A percentile compares a stretch with the other conserved stretches of the same genome.
These are phyloP conservation scores for Microcebus tavaratra DNA, from an alignment of 2,113 vertebrate genomes.

Conservation along the genomic window DNA sequence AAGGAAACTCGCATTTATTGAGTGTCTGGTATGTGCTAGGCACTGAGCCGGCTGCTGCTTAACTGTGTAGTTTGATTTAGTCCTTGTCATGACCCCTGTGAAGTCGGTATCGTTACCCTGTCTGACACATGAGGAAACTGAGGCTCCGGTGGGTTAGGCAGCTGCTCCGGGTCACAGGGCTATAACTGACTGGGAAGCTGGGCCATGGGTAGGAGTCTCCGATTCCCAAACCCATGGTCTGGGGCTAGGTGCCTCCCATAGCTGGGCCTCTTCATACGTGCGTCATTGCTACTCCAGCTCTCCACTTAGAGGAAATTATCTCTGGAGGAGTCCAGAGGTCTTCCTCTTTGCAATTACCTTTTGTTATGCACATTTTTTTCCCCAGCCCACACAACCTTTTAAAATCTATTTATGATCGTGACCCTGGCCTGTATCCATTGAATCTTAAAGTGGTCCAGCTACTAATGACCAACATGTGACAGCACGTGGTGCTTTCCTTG, in stretches of 20 bases:
- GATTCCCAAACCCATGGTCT: no score
- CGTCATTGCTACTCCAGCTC: accelerated
- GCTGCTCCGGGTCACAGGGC: accelerated
- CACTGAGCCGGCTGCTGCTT: accelerated
- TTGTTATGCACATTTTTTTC: not conserved
- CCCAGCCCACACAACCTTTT: not conserved
- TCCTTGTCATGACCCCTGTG: not conserved
- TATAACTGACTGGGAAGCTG: accelerated
- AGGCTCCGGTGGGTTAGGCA: not conserved
- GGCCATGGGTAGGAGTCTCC: accelerated
- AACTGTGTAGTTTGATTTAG: not conserved
- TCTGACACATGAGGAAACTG: not conserved
- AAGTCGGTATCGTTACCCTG: not conserved
- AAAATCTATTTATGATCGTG: not conserved
- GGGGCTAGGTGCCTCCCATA: no score
- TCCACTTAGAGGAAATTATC: not conserved
- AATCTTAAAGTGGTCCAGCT: not conserved
- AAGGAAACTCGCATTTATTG: accelerated
- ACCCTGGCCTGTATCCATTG: not conserved
- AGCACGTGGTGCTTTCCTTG: not conserved
- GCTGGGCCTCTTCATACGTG: accelerated
- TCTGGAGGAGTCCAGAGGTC: accelerated
- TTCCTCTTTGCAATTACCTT: not conserved
- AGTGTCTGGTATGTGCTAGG: not conserved
- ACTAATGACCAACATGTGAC: not conserved